These are phyloP conservation scores for Hypsibius dujardini DNA, from an alignment of 1,140 invertebrate genomes.

Conservation along the genomic window DNA sequence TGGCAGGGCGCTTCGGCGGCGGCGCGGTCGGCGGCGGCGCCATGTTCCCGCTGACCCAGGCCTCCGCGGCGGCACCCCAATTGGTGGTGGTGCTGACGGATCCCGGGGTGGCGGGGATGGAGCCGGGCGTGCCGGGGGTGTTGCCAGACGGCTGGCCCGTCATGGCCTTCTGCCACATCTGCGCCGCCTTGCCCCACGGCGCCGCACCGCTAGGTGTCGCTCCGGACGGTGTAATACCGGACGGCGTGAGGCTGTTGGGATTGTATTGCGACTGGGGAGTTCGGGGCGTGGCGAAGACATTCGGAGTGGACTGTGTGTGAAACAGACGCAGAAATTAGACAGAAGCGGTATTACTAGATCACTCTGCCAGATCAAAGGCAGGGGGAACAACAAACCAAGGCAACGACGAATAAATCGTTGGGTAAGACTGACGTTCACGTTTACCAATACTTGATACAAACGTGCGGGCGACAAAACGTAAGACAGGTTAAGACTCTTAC, in stretches of 20 bases:
- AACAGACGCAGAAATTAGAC: not conserved
- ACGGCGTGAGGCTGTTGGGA: not conserved
- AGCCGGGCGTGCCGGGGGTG: not conserved
- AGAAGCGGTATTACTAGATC: not conserved
- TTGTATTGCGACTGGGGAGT: not conserved
- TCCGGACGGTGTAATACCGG: not conserved
- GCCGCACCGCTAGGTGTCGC: not conserved
- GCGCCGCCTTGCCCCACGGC: not conserved
- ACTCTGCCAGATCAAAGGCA: not conserved
- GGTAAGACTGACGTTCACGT: not conserved
- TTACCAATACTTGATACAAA: not conserved
- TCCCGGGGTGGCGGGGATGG: not conserved
- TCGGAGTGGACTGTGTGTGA: slow-evolving; percentile 1
- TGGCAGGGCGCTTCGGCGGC: not conserved
- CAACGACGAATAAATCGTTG: not conserved
- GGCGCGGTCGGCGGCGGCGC: slow-evolving; percentile 21
- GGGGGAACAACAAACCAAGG: not conserved
- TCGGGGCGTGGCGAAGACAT: not conserved
- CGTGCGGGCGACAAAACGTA: not conserved
- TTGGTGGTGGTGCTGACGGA: slow-evolving; percentile 12
- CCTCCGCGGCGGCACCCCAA: not conserved
- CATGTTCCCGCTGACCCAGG: slow-evolving; percentile 16
- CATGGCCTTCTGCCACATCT: slow-evolving; percentile 5
- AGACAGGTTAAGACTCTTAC: not conserved
- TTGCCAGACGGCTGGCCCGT: not conserved